Evolutionary conservation across 2,797 vertebrate genomes (phyloP).

Genomic region (Phataginus tricuspis): DNA sequence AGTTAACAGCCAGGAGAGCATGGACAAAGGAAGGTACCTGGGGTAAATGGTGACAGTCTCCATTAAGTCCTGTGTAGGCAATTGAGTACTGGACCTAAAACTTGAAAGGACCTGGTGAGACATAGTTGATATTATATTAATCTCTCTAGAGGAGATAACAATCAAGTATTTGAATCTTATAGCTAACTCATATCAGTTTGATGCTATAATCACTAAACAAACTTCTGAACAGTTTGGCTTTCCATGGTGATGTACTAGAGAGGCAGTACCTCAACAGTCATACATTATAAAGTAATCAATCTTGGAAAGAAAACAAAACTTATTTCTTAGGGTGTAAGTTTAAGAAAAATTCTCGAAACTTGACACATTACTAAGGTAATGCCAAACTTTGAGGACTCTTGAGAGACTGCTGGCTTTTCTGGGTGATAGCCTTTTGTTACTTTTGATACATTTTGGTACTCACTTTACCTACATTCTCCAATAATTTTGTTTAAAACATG

Average conservation of each 20-base stretch:
- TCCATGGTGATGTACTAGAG: not conserved
- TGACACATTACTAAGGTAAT: not conserved
- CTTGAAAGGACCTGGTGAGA: not conserved
- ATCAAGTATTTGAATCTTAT: conserved; percentile 3
- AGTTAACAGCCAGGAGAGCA: not conserved
- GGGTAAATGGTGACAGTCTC: not conserved
- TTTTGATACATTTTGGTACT: not conserved
- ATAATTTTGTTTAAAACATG: not conserved
- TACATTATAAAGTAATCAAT: not conserved
- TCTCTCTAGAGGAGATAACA: too few species aligned
- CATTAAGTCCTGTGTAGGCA: not conserved
- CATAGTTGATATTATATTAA: not conserved
- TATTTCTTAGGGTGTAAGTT: not conserved
- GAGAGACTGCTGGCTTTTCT: not conserved
- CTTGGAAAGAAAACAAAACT: not conserved
- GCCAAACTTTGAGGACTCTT: not conserved
- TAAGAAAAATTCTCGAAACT: conserved; percentile 4
- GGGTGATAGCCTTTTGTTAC: too few species aligned
- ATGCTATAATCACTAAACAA: not conserved
- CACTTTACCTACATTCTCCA: not conserved
- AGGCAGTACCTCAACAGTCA: not conserved
- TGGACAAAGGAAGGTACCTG: not conserved
- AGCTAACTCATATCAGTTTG: not conserved
- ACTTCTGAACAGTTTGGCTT: not conserved
- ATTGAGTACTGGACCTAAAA: not conserved